Conservation (phyloP, 2,113 vertebrate genomes). For the Planiliza haematocheilus region DNA sequence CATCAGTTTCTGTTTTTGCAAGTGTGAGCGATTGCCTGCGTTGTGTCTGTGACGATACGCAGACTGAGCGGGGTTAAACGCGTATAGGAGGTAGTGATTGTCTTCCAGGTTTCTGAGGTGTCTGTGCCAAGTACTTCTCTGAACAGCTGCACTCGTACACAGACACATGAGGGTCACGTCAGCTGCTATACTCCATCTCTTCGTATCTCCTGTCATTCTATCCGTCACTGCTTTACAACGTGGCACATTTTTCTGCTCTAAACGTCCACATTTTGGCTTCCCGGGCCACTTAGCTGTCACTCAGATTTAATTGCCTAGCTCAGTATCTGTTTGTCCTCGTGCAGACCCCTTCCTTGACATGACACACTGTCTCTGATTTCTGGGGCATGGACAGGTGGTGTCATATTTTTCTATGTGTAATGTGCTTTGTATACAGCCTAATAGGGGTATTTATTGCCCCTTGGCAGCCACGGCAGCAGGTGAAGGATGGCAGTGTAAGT, state of each 20-base stretch:
- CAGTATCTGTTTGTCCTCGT: slow-evolving; percentile 39
- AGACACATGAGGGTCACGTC: slow-evolving; percentile 37
- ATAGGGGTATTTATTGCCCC: slow-evolving; percentile 34
- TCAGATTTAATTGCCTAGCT: slow-evolving; percentile 59
- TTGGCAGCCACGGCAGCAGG: slow-evolving; percentile 36
- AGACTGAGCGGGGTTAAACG: slow-evolving; percentile 46
- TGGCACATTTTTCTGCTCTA: slow-evolving; percentile 14
- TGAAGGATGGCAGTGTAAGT: slow-evolving; percentile 43
- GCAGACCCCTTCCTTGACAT: slow-evolving; percentile 26
- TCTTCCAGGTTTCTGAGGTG: slow-evolving; percentile 24
- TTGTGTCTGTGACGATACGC: slow-evolving; percentile 21
- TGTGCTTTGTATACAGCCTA: slow-evolving; percentile 47
- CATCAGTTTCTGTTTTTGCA: slow-evolving; percentile 21
- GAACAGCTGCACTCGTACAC: slow-evolving; percentile 57
- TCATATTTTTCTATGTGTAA: slow-evolving; percentile 28
- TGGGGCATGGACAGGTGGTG: neutral
- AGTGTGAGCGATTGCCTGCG: slow-evolving; percentile 13
- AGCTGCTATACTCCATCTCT: slow-evolving; percentile 32
- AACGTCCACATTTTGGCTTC: slow-evolving; percentile 22
- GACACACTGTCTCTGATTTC: slow-evolving; percentile 23
- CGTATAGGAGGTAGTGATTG: slow-evolving; percentile 35
- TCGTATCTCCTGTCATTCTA: slow-evolving; percentile 40
- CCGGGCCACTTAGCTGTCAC: slow-evolving; percentile 48
- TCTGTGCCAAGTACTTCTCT: slow-evolving; percentile 54
- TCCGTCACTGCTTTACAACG: slow-evolving; percentile 28